These are phyloP conservation scores for Tiphia femorata DNA, from an alignment of 2,888 invertebrate genomes.

Conservation along the genomic window DNA sequence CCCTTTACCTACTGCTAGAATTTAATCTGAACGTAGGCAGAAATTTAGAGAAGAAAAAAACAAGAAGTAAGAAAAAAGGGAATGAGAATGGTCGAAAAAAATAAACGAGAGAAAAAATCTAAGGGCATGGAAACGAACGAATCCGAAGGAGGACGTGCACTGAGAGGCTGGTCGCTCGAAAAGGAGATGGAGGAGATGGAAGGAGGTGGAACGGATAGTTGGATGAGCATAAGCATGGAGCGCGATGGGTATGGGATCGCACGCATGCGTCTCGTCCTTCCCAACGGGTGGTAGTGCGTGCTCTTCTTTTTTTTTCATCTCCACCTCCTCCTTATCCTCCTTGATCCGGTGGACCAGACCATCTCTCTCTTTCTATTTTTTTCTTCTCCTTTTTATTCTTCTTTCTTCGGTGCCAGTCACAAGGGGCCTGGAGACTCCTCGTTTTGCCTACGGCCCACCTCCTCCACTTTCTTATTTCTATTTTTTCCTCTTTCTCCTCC, in stretches of 20 bases:
- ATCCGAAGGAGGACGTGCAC: too few species aligned
- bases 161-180: too few species aligned
- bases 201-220: constrained; percentile 16
- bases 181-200: constrained; percentile 30
- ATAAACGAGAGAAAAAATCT: constrained; percentile 1
- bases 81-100: constrained; percentile 1
- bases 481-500: constrained; percentile 21
- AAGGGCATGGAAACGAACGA: not conserved
- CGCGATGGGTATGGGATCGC: constrained; percentile 57
- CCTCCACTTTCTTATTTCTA: constrained; percentile 29
- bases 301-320: constrained; percentile 30
- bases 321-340: constrained; percentile 28
- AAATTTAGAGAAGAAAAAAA: too few species aligned
- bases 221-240: constrained; percentile 39
- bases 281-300: constrained; percentile 61
- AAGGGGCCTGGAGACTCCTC: constrained; percentile 37
- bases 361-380: constrained; percentile 34
- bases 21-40: too few species aligned
- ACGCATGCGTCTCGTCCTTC: constrained; percentile 60
- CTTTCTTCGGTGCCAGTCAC: constrained; percentile 52
- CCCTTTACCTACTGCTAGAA: too few species aligned
- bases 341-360: constrained; percentile 9
- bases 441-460: constrained; percentile 33
- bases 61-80: not conserved
- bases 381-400: constrained; percentile 25